These are phyloP conservation scores for Charina bottae DNA, from an alignment of 2,113 vertebrate genomes.

Conservation along the genomic window DNA sequence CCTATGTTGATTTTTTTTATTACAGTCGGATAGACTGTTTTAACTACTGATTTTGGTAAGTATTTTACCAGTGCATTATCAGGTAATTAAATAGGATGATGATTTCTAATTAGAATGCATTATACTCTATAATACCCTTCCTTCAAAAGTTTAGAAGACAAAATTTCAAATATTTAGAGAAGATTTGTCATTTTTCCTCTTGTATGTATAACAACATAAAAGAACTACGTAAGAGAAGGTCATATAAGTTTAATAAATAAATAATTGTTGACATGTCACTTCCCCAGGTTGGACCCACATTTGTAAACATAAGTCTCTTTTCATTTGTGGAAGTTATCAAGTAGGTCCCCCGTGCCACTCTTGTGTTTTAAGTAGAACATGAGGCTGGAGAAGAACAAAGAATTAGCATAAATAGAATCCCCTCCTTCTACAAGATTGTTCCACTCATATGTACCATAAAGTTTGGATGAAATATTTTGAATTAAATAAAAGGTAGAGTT, in stretches of 20 bases:
- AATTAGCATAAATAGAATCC: background rate
- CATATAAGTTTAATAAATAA: too few relatives aligned
- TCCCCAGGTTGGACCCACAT: background rate
- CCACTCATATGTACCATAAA: too few relatives aligned
- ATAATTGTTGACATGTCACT: background rate
- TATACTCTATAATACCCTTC: background rate
- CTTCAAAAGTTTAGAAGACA: background rate
- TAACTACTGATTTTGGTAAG: background rate
- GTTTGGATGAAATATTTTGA: background rate
- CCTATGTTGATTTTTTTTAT: background rate
- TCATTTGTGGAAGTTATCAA: background rate
- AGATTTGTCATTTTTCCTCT: background rate
- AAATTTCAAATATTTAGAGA: background rate
- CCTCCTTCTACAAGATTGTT: background rate
- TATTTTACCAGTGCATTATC: background rate
- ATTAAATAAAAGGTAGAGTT: background rate
- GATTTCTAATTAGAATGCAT: background rate
- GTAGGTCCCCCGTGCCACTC: background rate
- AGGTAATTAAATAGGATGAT: background rate
- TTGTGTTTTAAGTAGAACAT: background rate
- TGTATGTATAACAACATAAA: background rate
- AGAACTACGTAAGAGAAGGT: background rate
- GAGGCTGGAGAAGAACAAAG: background rate
- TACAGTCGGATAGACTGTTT: background rate
- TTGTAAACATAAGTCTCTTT: background rate